A percentile compares a stretch with the other conserved stretches of the same genome.
Evolutionary conservation across 2,888 invertebrate species (phyloP).

Genomic region (Marasmarcha lunaedactyla): DNA sequence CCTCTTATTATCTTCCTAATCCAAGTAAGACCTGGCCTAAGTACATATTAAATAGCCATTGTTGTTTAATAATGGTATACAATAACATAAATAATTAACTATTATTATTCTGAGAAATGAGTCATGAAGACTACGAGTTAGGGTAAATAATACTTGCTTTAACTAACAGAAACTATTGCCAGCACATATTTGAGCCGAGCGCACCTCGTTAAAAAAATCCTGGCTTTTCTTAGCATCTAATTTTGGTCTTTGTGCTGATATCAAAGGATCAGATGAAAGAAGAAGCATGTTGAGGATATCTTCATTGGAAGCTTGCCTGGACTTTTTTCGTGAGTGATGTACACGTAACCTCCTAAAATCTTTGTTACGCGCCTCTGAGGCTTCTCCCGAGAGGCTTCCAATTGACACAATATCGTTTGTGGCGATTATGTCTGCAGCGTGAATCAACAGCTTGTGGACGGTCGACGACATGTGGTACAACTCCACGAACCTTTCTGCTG

Average conservation of each 20-base stretch:
- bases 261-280: constrained; percentile 11
- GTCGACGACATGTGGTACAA: constrained; percentile 13
- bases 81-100: neutral
- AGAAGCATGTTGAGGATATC: constrained; percentile 11
- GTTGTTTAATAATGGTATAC: neutral
- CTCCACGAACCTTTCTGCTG: constrained; percentile 10
- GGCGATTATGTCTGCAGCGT: constrained; percentile 12
- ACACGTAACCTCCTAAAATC: constrained; percentile 1
- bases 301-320: constrained; percentile 7
- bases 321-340: constrained; percentile 2
- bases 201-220: constrained; percentile 4
- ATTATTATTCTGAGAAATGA: constrained; percentile 1
- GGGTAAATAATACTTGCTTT: no score
- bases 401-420: constrained; percentile 10
- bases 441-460: constrained; percentile 12
- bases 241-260: constrained; percentile 7
- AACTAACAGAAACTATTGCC: no score
- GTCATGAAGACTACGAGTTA: no score
- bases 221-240: constrained; percentile 1
- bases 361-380: constrained; percentile 11
- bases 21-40: neutral
- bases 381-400: constrained; percentile 10
- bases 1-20: constrained; percentile 1
- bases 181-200: no score
- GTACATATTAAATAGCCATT: no score